phyloP scores from a whole-genome alignment of 2,888 invertebrate genomes.

The Choristoneura rosaceana region DNA sequence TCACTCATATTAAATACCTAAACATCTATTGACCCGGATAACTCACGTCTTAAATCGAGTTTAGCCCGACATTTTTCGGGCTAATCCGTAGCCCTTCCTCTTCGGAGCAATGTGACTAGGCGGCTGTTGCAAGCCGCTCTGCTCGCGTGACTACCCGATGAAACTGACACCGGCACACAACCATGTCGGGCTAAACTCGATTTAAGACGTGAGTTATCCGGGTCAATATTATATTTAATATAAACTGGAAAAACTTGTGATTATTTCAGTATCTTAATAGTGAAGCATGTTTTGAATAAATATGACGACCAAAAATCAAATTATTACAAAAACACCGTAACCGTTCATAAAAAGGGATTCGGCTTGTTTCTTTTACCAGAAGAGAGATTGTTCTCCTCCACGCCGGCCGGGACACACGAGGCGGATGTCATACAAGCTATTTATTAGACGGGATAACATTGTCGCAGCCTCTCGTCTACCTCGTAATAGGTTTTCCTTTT shows the following conservation, averaged over 20 bases:
- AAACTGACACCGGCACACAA: too few species aligned
- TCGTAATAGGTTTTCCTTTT: slow-evolving; percentile 77
- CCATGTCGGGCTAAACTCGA: too few species aligned
- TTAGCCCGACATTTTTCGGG: too few species aligned
- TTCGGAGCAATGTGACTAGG: too few species aligned
- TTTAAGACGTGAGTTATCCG: too few species aligned
- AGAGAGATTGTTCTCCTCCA: slow-evolving; percentile 77
- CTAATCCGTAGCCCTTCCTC: too few species aligned
- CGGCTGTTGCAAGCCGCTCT: too few species aligned
- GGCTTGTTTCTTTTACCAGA: slow-evolving; percentile 71
- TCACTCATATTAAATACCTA: too few species aligned
- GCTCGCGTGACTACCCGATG: too few species aligned
- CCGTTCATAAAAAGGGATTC: slow-evolving; percentile 76
- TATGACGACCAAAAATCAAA: background rate
- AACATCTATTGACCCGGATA: too few species aligned
- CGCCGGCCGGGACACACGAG: slow-evolving; percentile 64
- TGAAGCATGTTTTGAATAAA: background rate
- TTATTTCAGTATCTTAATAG: background rate
- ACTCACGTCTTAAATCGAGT: too few species aligned
- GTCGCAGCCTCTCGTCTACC: slow-evolving; percentile 67
- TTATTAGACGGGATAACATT: slow-evolving; percentile 81
- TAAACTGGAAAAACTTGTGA: background rate
- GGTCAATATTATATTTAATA: too few species aligned
- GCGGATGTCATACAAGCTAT: slow-evolving; percentile 77
- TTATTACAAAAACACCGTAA: slow-evolving; percentile 56